Conservation (phyloP, 1,140 invertebrate species). For the Hormaphis cornu region DNA sequence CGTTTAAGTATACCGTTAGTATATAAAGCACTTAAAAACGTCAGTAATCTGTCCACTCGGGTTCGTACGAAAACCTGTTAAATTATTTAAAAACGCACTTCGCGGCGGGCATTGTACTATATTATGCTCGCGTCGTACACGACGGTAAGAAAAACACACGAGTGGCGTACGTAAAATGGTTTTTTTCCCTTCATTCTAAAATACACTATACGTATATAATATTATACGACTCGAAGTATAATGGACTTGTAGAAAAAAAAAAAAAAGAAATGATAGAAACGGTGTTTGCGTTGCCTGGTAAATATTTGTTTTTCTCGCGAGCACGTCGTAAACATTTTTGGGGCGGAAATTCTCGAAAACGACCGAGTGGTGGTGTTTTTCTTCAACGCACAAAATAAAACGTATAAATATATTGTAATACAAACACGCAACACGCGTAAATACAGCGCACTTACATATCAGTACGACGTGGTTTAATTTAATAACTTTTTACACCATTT, state of each 20-base stretch:
- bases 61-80: neutral
- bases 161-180: too few species aligned
- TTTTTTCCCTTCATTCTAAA: too few species aligned
- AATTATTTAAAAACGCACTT: neutral
- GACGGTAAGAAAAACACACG: too few species aligned
- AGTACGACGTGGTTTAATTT: too few species aligned
- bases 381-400: neutral
- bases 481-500: too few species aligned
- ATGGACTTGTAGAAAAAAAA: slow-evolving; percentile 1
- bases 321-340: slow-evolving; percentile 10
- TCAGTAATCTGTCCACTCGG: neutral
- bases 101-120: neutral
- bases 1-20: neutral
- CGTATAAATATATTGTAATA: neutral
- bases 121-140: too few species aligned
- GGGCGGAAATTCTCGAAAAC: neutral
- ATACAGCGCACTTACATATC: too few species aligned
- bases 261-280: too few species aligned
- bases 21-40: neutral
- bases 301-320: slow-evolving; percentile 16
- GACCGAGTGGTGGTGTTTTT: neutral
- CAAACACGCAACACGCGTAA: too few species aligned
- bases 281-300: neutral
- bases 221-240: too few species aligned
- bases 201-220: too few species aligned